Evolutionary conservation across 2,888 invertebrate genomes (phyloP).

Genomic region (Drosophila nr. medialis): DNA sequence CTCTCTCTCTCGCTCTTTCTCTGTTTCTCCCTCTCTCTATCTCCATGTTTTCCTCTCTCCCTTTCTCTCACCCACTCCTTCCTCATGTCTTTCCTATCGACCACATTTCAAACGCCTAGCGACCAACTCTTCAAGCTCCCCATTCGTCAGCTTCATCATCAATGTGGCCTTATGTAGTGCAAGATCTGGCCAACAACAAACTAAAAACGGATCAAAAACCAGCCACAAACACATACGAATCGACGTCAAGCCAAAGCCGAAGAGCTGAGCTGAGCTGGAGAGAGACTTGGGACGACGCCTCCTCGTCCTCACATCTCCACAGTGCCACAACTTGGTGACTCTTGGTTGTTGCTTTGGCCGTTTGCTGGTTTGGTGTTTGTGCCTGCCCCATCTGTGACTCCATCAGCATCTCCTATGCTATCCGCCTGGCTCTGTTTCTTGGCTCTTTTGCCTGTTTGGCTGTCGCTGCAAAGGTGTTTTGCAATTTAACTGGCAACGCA

Average conservation of each 20-base stretch:
- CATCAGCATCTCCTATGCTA: conserved; percentile 39
- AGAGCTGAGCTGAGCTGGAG: background rate
- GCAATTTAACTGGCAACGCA: conserved; percentile 77
- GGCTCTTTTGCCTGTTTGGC: conserved; percentile 34
- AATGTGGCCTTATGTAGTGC: conserved; percentile 62
- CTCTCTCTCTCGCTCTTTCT: too few relatives aligned
- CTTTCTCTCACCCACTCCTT: background rate
- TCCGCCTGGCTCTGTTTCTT: conserved; percentile 19
- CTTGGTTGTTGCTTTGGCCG: background rate
- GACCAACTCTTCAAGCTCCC: conserved; percentile 47
- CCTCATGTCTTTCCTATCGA: background rate
- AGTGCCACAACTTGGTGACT: conserved; percentile 3
- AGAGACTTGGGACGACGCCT: conserved; percentile 11
- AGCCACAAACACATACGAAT: conserved; percentile 38
- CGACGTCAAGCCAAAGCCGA: conserved; percentile 15
- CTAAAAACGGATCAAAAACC: conserved; percentile 65
- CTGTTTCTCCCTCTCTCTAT: background rate
- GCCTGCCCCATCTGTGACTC: conserved; percentile 22
- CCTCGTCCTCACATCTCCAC: conserved; percentile 8
- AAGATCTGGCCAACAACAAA: conserved; percentile 57
- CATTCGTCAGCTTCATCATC: conserved; percentile 46
- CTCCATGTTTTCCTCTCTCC: background rate
- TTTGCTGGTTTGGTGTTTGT: conserved; percentile 4
- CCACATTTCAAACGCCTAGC: background rate
- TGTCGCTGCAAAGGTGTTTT: conserved; percentile 80